These are phyloP conservation scores for Picus viridis DNA, from an alignment of 2,797 vertebrate species.

Conservation along the genomic window DNA sequence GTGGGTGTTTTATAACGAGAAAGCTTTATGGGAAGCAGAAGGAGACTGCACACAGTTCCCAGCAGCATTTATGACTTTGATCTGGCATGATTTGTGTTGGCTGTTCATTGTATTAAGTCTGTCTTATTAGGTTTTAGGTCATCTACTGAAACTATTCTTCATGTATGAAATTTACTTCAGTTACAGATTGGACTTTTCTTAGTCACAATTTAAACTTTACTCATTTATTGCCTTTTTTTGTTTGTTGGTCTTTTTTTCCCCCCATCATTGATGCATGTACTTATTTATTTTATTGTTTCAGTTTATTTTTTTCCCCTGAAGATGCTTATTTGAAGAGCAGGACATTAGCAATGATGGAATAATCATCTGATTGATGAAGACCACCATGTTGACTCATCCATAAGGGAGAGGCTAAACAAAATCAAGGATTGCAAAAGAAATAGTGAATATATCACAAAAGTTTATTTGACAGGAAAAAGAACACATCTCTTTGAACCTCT, in stretches of 20 bases:
- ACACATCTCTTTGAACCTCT: not conserved
- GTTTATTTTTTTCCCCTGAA: not conserved
- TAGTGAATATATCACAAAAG: not conserved
- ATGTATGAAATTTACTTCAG: not conserved
- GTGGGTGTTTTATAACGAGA: not conserved
- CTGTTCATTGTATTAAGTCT: not conserved
- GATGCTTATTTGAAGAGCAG: not conserved
- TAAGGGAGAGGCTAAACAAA: conserved; percentile 26
- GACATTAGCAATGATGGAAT: not conserved
- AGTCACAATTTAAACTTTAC: conserved; percentile 18
- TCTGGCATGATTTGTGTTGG: not conserved
- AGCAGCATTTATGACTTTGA: not conserved
- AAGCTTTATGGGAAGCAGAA: not conserved
- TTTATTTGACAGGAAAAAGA: conserved; percentile 40
- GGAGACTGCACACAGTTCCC: not conserved
- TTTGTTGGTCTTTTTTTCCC: not conserved
- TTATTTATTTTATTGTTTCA: not conserved
- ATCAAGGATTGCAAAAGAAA: not conserved
- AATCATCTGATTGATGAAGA: conserved; percentile 4
- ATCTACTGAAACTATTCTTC: not conserved
- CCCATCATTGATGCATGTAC: not conserved
- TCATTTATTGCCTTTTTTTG: not conserved
- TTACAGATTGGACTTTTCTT: conserved; percentile 18
- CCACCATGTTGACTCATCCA: not conserved
- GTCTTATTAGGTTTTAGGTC: conserved; percentile 1